These are phyloP conservation scores for Egretta garzetta DNA, from an alignment of 2,113 vertebrate genomes.

Conservation along the genomic window DNA sequence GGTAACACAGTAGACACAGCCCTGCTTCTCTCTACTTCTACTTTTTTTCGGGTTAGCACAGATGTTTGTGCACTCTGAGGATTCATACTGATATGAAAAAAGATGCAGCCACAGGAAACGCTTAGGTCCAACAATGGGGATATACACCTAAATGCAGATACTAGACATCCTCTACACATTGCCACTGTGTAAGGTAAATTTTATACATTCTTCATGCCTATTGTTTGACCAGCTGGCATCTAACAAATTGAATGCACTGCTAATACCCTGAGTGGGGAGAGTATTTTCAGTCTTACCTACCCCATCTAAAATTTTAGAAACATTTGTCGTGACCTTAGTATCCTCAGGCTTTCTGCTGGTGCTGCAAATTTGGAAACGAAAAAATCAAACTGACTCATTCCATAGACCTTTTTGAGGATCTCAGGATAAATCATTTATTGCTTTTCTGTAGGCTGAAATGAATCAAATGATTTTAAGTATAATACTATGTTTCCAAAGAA, in stretches of 20 bases:
- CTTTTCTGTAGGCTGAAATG: neutral
- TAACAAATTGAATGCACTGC: neutral
- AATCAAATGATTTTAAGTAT: neutral
- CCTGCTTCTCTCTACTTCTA: neutral
- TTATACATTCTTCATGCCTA: neutral
- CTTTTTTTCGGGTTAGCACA: neutral
- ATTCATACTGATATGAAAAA: rapidly evolving
- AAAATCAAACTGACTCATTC: neutral
- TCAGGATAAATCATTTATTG: neutral
- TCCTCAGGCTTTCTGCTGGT: neutral
- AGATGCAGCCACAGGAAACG: neutral
- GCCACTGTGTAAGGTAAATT: neutral
- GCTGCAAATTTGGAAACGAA: neutral
- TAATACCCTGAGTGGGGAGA: neutral
- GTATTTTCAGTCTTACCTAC: neutral
- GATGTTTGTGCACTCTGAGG: neutral
- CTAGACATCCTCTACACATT: neutral
- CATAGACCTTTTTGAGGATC: neutral
- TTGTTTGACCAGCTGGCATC: neutral
- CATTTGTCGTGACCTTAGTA: neutral
- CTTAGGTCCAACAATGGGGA: neutral
- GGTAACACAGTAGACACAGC: neutral
- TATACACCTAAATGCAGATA: neutral
- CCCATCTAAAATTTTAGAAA: neutral
- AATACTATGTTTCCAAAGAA: neutral